phyloP scores from a whole-genome alignment of 2,113 vertebrate species.

The Poeciliopsis turrubarensis region DNA sequence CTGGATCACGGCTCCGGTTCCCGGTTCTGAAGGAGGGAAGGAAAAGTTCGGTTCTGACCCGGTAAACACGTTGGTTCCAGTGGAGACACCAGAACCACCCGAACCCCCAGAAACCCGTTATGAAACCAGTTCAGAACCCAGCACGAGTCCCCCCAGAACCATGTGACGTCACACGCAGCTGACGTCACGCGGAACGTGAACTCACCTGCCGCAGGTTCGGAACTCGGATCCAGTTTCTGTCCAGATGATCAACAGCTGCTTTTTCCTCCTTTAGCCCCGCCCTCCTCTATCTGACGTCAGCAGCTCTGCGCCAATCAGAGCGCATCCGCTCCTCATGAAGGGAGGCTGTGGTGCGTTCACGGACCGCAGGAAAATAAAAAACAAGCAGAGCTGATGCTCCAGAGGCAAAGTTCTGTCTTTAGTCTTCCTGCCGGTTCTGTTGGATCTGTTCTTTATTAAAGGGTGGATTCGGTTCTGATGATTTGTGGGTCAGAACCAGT shows the following conservation, averaged over 20 bases:
- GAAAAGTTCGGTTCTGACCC: no score
- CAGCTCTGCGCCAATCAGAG: conserved; percentile 4
- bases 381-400: no score
- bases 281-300: not conserved
- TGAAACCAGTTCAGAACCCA: not conserved
- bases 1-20: no score
- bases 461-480: not conserved
- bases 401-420: not conserved
- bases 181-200: no score
- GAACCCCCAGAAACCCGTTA: not conserved
- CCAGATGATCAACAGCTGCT: no score
- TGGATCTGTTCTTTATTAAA: not conserved
- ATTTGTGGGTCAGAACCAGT: no score
- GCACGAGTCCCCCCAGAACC: not conserved
- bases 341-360: not conserved
- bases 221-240: no score
- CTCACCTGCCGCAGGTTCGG: not conserved
- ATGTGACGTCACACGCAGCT: not conserved
- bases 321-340: no score
- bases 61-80: no score
- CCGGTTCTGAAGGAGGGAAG: no score
- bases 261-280: not conserved
- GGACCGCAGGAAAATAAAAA: not conserved
- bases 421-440: no score
- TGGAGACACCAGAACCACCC: no score